phyloP scores from a whole-genome alignment of 2,797 vertebrate species.

The Sebastes ruberrimus region DNA sequence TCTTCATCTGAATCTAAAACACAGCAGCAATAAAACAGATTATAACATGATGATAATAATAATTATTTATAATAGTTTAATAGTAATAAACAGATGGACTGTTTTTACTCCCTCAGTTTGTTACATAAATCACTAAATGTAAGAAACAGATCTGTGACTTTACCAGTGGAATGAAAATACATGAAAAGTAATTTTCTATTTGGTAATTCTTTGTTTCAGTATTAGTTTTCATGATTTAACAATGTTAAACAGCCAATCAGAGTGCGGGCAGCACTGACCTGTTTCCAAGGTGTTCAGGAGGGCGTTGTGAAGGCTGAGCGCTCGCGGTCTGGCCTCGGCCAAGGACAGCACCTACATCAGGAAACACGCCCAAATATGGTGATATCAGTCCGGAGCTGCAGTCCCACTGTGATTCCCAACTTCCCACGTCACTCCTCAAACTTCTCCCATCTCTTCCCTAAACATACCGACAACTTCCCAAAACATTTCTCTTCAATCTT shows the following conservation, averaged over 20 bases:
- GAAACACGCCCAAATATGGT: constrained; percentile 7
- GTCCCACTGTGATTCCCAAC: too few species aligned
- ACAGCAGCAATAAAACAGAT: not conserved
- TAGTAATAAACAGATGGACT: not conserved
- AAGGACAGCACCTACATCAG: constrained; percentile 72
- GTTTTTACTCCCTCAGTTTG: not conserved
- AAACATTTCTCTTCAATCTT: not conserved
- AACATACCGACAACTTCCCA: not conserved
- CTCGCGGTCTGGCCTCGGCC: constrained; percentile 66
- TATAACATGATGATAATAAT: too few species aligned
- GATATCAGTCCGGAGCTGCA: too few species aligned
- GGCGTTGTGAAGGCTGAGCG: constrained; percentile 62
- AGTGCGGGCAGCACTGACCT: constrained; percentile 72
- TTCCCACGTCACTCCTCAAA: too few species aligned
- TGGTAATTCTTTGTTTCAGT: too few species aligned
- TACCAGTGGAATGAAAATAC: not conserved
- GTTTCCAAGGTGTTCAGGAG: constrained; percentile 83
- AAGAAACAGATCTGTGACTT: not conserved
- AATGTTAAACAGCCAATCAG: not conserved
- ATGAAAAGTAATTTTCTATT: not conserved
- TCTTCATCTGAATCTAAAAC: constrained; percentile 92
- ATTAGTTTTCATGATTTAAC: too few species aligned
- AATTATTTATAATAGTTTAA: not conserved
- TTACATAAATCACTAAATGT: not conserved
- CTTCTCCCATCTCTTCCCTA: not conserved